These are phyloP conservation scores for Augiades crinisus DNA, from an alignment of 2,888 invertebrate species.

Conservation along the genomic window DNA sequence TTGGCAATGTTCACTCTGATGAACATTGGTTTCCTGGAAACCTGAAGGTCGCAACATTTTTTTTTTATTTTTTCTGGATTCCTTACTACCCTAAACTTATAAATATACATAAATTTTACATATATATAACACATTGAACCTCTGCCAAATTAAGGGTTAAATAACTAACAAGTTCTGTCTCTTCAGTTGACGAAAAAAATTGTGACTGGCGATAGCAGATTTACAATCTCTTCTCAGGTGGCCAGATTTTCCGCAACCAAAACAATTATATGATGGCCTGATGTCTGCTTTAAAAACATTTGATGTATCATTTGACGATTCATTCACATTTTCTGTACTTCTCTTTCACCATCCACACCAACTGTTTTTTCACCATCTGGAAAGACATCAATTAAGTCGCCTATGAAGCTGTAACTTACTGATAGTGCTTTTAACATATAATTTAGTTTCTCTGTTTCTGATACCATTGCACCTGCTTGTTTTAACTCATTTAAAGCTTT, in stretches of 20 bases:
- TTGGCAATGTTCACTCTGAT: slow-evolving; percentile 30
- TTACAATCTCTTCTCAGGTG: no score
- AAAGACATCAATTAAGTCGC: background rate
- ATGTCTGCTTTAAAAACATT: background rate
- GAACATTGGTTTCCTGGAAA: slow-evolving; percentile 30
- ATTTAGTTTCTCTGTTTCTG: background rate
- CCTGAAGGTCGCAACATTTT: slow-evolving; percentile 28
- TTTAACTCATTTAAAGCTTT: slow-evolving; percentile 25
- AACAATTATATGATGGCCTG: background rate
- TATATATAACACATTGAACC: slow-evolving; percentile 28
- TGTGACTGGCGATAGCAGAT: no score
- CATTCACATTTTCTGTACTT: background rate
- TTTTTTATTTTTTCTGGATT: slow-evolving; percentile 30
- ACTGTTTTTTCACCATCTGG: background rate
- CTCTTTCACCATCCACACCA: background rate
- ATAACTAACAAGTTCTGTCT: no score
- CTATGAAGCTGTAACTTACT: background rate
- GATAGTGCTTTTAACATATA: background rate
- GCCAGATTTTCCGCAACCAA: background rate
- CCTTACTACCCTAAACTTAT: slow-evolving; percentile 29
- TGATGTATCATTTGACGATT: background rate
- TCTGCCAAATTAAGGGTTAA: slow-evolving; percentile 28
- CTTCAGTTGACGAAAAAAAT: slow-evolving; percentile 17
- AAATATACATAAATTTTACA: slow-evolving; percentile 29
- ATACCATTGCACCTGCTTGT: background rate